A percentile compares a stretch with the other conserved stretches of the same genome.
Conservation (phyloP, 2,888 invertebrate genomes). For the Epinotia brunnichana region DNA sequence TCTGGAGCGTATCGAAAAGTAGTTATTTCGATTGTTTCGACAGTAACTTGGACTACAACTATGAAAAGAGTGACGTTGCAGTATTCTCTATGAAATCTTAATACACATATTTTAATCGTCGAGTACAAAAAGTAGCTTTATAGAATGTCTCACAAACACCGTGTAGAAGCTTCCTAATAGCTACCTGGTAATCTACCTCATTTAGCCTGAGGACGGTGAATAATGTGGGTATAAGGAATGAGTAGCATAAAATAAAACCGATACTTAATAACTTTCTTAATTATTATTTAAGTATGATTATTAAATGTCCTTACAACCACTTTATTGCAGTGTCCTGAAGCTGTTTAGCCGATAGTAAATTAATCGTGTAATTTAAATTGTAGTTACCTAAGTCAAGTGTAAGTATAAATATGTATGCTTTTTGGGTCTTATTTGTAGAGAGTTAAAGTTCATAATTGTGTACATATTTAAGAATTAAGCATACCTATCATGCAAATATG, state of each 20-base stretch:
- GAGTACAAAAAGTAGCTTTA: not conserved
- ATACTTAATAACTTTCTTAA: conserved; percentile 7
- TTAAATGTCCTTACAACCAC: conserved; percentile 16
- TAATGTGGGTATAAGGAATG: not conserved
- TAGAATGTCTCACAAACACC: not conserved
- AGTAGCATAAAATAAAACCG: conserved; percentile 1
- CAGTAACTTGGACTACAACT: too few relatives aligned
- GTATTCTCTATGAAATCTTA: too few relatives aligned
- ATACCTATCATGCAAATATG: not conserved
- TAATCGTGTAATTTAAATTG: conserved; percentile 27
- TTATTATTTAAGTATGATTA: conserved; percentile 31
- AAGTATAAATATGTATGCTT: not conserved
- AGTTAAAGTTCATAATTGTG: not conserved
- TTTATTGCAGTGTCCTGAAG: conserved; percentile 12
- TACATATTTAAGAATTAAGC: not conserved
- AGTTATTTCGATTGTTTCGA: too few relatives aligned
- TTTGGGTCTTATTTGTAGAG: not conserved
- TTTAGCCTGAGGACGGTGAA: not conserved
- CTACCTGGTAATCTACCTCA: too few relatives aligned
- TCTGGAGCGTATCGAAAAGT: too few relatives aligned
- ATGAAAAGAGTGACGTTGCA: too few relatives aligned
- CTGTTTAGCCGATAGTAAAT: not conserved
- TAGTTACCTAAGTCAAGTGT: too few relatives aligned
- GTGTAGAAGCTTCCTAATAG: not conserved
- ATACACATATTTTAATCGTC: too few relatives aligned